These are phyloP conservation scores for Pangasius sanitwongsei DNA, from an alignment of 2,797 vertebrate genomes.

Conservation along the genomic window DNA sequence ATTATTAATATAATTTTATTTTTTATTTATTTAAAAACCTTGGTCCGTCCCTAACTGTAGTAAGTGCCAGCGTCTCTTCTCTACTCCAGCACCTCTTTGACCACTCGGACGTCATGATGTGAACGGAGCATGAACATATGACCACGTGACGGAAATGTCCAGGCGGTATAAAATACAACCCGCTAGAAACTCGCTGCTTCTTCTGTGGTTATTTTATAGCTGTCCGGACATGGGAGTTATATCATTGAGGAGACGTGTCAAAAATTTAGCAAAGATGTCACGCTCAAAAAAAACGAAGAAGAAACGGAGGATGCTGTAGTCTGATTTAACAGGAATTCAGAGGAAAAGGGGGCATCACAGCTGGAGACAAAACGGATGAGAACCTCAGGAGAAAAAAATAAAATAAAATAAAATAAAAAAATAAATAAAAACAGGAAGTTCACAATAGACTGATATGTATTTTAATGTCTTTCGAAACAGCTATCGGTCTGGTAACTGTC, in stretches of 20 bases:
- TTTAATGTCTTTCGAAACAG: neutral
- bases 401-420: neutral
- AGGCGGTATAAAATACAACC: neutral
- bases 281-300: neutral
- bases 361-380: neutral
- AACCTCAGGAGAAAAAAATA: neutral
- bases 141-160: neutral
- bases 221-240: neutral
- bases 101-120: neutral
- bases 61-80: neutral
- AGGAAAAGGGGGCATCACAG: neutral
- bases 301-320: too few species aligned
- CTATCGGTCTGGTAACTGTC: neutral
- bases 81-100: neutral
- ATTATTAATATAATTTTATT: neutral
- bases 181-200: neutral
- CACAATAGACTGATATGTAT: neutral
- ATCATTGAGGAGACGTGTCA: too few species aligned
- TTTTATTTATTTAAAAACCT: too few species aligned
- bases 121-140: neutral
- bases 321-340: too few species aligned
- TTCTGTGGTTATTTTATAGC: neutral
- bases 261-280: neutral
- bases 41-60: neutral
- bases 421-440: neutral